These are phyloP conservation scores for Amblyornis subalaris DNA, from an alignment of 2,113 vertebrate genomes.

Conservation along the genomic window DNA sequence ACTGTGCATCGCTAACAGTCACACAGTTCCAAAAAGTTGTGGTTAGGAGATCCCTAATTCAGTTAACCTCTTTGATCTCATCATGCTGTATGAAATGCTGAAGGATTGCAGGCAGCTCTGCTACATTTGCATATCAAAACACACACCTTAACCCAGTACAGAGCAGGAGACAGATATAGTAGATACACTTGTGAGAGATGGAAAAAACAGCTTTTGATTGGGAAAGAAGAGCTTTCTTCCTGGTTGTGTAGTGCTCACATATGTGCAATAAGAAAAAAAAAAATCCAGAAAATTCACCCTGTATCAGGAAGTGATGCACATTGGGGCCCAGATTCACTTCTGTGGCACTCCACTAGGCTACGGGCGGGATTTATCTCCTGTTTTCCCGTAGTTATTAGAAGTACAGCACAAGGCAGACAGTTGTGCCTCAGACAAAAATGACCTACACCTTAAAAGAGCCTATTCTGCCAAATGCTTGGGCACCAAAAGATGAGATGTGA, in stretches of 20 bases:
- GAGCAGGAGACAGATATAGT: neutral
- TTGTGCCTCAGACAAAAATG: neutral
- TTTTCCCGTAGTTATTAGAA: neutral
- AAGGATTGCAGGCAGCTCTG: neutral
- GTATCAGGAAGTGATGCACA: neutral
- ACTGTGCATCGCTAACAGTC: neutral
- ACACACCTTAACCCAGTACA: rapidly evolving
- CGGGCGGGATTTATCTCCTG: neutral
- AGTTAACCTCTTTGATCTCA: slow-evolving; percentile 36
- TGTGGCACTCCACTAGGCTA: neutral
- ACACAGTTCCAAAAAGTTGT: neutral
- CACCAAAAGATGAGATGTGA: rapidly evolving
- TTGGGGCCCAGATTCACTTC: neutral
- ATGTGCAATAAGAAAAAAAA: neutral
- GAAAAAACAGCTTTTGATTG: neutral
- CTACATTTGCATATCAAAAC: neutral
- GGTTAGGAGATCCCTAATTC: neutral
- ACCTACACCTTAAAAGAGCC: neutral
- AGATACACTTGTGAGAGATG: neutral
- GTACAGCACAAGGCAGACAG: neutral
- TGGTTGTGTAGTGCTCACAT: neutral
- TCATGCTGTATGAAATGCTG: neutral
- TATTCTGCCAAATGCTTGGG: neutral
- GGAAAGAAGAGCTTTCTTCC: neutral
- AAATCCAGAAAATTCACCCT: neutral